Base-by-base conservation (phyloP, 2,113 vertebrate genomes). In the Psilopsiagon aurifrons region DNA sequence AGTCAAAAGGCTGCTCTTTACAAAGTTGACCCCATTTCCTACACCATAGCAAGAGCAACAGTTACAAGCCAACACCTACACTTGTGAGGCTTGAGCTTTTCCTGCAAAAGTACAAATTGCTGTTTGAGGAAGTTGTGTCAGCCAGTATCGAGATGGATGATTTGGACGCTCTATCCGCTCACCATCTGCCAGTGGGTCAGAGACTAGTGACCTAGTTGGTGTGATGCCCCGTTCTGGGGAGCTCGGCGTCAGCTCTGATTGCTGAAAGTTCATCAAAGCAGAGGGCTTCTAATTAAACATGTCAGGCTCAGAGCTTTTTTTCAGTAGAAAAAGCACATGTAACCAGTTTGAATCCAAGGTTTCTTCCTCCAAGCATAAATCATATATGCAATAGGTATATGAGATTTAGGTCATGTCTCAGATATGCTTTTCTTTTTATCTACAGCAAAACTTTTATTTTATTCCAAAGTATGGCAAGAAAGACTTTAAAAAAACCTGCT, bases 401-500 rank as follows among this genome's bases (percentile, higher is more conserved):
- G 63, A 86, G 55, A 76, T 78, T 75, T 75, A 82, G 64, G 80
- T 70, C 77, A 80, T 2, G 27, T 86, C 77, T 86, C 88, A 81
- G 43, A 76, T 52, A 24, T 55, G 41, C 35, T 83, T 88, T 92
- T 35, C 46, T 85, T 91, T 95, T 87, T 57, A 77, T 69, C 41
- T 51, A n/a, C 23, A 62, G 74, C 7, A 94, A 73, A 92, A 73
- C 44, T 57, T 95, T 47, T 29, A n/a, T 89, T 92, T 89, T 90
- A 76, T 85, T 94, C 81, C 57, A 29, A 91, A 89, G 19, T 23
- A 51, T 19, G 62, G 52, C 74, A 91, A 78, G 62, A 89, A 82
- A 92, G 73, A 51, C 37, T 0, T 13, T 17, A 63, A 82, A 91
- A 79, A 46, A 68, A 11, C 51, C 19, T 62, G 69, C 74, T 67